phyloP scores from a whole-genome alignment of 2,888 invertebrate species.

The Nephrocerus scutellatus region DNA sequence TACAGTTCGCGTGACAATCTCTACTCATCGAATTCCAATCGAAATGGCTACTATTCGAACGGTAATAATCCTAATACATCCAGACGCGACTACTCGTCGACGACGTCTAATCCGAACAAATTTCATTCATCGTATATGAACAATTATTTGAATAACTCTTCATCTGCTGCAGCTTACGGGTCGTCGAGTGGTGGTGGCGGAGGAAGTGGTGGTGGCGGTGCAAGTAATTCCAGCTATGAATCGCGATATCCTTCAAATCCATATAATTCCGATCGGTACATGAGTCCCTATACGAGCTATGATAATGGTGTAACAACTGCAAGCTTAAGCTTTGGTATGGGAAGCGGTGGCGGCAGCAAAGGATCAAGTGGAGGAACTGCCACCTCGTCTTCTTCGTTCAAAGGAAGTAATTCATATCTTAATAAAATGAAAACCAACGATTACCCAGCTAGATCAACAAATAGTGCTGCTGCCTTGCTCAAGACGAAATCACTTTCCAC shows the following conservation, averaged over 20 bases:
- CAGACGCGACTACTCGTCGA: too few species aligned
- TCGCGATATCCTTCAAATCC: slow-evolving; percentile 37
- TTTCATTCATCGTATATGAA: too few species aligned
- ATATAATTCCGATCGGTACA: slow-evolving; percentile 41
- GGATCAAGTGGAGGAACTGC: too few species aligned
- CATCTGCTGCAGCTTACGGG: slow-evolving; percentile 17
- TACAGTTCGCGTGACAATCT: slow-evolving; percentile 45
- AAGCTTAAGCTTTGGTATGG: slow-evolving; percentile 36
- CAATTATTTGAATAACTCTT: slow-evolving; percentile 15
- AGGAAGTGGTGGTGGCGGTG: slow-evolving; percentile 17
- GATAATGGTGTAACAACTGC: slow-evolving; percentile 48
- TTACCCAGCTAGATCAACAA: slow-evolving; percentile 20
- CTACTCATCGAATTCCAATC: slow-evolving; percentile 32
- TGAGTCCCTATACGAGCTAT: slow-evolving; percentile 45
- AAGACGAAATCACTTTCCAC: slow-evolving; percentile 39
- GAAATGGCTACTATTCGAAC: slow-evolving; percentile 34
- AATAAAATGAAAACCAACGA: too few species aligned
- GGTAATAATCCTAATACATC: slow-evolving; percentile 32
- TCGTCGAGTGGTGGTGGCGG: slow-evolving; percentile 10
- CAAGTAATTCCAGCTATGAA: slow-evolving; percentile 30
- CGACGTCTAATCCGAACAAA: too few species aligned
- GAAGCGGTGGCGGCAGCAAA: slow-evolving; percentile 24
- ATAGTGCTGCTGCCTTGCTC: slow-evolving; percentile 26
- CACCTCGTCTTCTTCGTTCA: slow-evolving; percentile 29
- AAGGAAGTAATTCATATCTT: slow-evolving; percentile 31